Conservation (phyloP, 1,140 invertebrate genomes). For the Lineus longissimus region DNA sequence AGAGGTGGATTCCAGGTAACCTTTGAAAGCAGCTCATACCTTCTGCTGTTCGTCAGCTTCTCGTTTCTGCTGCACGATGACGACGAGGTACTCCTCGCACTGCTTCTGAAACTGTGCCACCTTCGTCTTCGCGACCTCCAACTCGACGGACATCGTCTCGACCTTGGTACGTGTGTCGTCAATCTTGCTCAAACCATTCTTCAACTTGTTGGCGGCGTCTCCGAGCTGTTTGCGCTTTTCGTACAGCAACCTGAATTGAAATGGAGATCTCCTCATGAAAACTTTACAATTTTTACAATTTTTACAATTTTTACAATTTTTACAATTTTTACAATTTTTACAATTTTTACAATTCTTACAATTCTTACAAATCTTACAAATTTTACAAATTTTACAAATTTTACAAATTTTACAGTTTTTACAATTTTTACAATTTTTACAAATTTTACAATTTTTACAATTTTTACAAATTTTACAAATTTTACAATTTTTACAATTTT, state of each 20-base stretch:
- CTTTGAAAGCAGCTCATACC: conserved; percentile 35
- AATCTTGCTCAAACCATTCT: conserved; percentile 73
- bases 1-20: no score
- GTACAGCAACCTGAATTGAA: conserved; percentile 63
- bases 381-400: no score
- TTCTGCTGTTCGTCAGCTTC: conserved; percentile 74
- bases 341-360: no score
- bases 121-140: conserved; percentile 71
- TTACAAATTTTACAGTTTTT: no score
- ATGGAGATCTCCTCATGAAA: neutral
- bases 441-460: no score
- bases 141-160: conserved; percentile 72
- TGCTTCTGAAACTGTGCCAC: conserved; percentile 67
- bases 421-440: no score
- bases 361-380: no score
- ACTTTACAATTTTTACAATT: no score
- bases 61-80: conserved; percentile 70
- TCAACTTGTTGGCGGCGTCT: conserved; percentile 65
- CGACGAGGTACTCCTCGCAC: conserved; percentile 72
- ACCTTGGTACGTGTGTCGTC: conserved; percentile 65
- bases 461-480: no score
- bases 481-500: no score
- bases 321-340: no score
- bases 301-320: no score
- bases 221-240: conserved; percentile 68